Conservation (phyloP, 2,888 invertebrate species). For the Drosophila algonquin region DNA sequence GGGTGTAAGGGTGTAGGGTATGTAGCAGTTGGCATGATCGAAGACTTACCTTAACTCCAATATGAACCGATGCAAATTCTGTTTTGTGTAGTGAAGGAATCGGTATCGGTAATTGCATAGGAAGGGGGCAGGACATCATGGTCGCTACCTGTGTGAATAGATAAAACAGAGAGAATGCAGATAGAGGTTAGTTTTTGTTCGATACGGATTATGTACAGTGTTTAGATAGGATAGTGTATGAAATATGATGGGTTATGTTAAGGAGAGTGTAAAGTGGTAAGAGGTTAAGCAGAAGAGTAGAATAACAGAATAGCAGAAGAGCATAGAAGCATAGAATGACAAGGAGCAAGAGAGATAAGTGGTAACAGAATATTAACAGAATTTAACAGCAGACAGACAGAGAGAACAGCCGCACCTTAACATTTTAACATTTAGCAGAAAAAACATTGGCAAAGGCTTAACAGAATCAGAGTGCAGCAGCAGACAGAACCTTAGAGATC, state of each 20-base stretch:
- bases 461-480: no score
- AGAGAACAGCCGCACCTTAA: neutral
- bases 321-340: neutral
- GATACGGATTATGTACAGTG: constrained; percentile 13
- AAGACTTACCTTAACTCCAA: constrained; percentile 84
- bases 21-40: no score
- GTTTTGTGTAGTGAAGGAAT: constrained; percentile 83
- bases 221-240: neutral
- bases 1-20: no score
- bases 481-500: no score
- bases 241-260: neutral
- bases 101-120: constrained; percentile 84
- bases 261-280: neutral
- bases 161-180: constrained; percentile 51
- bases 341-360: no score
- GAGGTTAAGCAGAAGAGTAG: neutral
- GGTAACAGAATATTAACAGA: neutral
- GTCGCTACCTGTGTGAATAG: constrained; percentile 83
- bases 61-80: constrained; percentile 84
- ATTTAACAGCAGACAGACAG: neutral
- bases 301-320: neutral
- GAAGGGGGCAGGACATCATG: constrained; percentile 85
- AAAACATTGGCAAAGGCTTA: no score
- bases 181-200: constrained; percentile 52
- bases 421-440: neutral